These are phyloP conservation scores for Sialis lutaria DNA, from an alignment of 2,888 invertebrate species.

Conservation along the genomic window DNA sequence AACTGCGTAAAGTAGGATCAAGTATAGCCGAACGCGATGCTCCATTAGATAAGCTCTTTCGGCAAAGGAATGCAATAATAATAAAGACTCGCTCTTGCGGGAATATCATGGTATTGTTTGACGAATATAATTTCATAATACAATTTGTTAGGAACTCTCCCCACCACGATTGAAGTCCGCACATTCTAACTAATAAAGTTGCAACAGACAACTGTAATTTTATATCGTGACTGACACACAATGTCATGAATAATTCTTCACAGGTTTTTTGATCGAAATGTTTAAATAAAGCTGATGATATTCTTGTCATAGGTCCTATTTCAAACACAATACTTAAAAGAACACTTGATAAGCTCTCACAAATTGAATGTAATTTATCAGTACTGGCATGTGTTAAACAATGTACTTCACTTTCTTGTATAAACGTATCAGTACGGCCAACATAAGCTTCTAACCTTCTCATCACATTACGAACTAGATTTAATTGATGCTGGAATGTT, in stretches of 20 bases:
- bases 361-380: slow-evolving; percentile 67
- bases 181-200: slow-evolving; percentile 58
- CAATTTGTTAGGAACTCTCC: slow-evolving; percentile 76
- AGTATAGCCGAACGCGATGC: slow-evolving; percentile 44
- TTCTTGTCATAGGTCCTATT: slow-evolving; percentile 17
- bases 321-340: slow-evolving; percentile 35
- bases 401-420: slow-evolving; percentile 3
- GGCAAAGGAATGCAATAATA: slow-evolving; percentile 69
- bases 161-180: slow-evolving; percentile 59
- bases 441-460: slow-evolving; percentile 47
- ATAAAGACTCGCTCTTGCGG: slow-evolving; percentile 83
- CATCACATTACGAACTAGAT: slow-evolving; percentile 62
- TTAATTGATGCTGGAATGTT: slow-evolving; percentile 76
- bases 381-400: slow-evolving; percentile 43
- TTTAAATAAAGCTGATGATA: slow-evolving; percentile 20
- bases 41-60: slow-evolving; percentile 47
- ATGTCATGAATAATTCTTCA: slow-evolving; percentile 48
- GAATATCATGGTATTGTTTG: slow-evolving; percentile 59
- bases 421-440: slow-evolving; percentile 11
- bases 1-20: slow-evolving; percentile 40
- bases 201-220: slow-evolving; percentile 63
- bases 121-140: slow-evolving; percentile 59
- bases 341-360: slow-evolving; percentile 68
- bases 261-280: slow-evolving; percentile 29
- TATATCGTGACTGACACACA: slow-evolving; percentile 63